Percentiles rank a stretch among this genome's conserved stretches.
Evolutionary conservation across 2,888 invertebrate species (phyloP).

Genomic region (Pogonocherus hispidulus): DNA sequence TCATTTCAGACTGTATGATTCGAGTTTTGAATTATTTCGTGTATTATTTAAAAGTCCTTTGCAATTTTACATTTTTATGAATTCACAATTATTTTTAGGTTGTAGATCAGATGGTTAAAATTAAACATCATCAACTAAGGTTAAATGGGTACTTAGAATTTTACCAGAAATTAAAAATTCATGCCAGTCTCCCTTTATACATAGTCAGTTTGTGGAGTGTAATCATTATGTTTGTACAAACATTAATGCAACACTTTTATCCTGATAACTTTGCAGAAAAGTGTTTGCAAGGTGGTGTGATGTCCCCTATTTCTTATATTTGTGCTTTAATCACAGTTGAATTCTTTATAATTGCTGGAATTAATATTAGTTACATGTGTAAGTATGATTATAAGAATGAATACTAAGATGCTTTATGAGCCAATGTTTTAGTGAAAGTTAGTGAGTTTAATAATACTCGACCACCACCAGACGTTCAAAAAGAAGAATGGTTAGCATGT

Average conservation of each 20-base stretch:
- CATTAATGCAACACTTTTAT: slow-evolving; percentile 73
- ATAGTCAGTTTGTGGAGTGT: slow-evolving; percentile 77
- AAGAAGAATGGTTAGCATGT: slow-evolving; percentile 73
- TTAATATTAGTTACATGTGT: slow-evolving; percentile 73
- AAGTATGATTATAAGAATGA: slow-evolving; percentile 58
- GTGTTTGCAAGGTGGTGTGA: slow-evolving; percentile 69
- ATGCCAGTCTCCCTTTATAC: slow-evolving; percentile 75
- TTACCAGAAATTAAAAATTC: slow-evolving; percentile 74
- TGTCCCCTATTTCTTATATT: slow-evolving; percentile 74
- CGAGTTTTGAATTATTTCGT: background rate
- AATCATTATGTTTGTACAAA: slow-evolving; percentile 71
- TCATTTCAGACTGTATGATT: background rate
- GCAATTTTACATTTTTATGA: too few species aligned
- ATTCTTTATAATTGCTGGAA: slow-evolving; percentile 68
- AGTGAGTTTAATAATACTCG: slow-evolving; percentile 73
- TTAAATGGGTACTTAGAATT: slow-evolving; percentile 79
- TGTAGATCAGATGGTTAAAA: slow-evolving; percentile 73
- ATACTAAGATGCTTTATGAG: background rate
- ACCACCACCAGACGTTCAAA: slow-evolving; percentile 75
- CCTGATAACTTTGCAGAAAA: slow-evolving; percentile 70
- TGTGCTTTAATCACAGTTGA: slow-evolving; percentile 71
- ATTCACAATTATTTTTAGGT: slow-evolving; percentile 66
- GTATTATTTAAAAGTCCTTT: too few species aligned
- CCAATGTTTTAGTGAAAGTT: slow-evolving; percentile 71
- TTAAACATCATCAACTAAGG: slow-evolving; percentile 74